These are phyloP conservation scores for Muschampia plurimacula DNA, from an alignment of 2,888 invertebrate species.

Conservation along the genomic window DNA sequence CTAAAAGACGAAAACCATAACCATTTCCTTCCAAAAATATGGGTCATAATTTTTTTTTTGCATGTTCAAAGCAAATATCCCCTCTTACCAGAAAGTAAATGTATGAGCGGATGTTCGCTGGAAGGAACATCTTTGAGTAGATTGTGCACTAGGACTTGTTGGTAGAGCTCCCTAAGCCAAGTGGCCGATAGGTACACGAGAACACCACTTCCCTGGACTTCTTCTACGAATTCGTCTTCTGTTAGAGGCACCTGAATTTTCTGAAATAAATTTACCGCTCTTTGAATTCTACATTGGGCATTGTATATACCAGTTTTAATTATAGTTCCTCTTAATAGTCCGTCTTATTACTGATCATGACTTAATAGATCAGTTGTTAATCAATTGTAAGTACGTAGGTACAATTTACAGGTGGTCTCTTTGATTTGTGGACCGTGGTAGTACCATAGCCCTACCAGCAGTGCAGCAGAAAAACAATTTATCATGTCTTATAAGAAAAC, in stretches of 20 bases:
- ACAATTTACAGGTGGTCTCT: too few species aligned
- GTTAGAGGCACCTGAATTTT: slow-evolving; percentile 86
- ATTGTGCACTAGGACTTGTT: slow-evolving; percentile 91
- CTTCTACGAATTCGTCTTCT: slow-evolving; percentile 96
- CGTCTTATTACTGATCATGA: too few species aligned
- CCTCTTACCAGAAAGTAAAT: slow-evolving; percentile 90
- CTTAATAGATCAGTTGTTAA: too few species aligned
- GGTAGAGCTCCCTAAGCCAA: slow-evolving; percentile 97
- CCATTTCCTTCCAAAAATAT: neutral
- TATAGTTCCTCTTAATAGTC: too few species aligned
- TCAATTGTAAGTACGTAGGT: too few species aligned
- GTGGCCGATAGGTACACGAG: slow-evolving; percentile 96
- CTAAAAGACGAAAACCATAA: too few species aligned
- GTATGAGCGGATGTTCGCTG: slow-evolving; percentile 89
- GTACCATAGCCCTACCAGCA: too few species aligned
- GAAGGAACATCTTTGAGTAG: slow-evolving; percentile 90
- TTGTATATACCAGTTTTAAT: neutral
- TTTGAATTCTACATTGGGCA: neutral
- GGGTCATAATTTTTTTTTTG: too few species aligned
- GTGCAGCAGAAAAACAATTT: too few species aligned
- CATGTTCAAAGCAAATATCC: neutral
- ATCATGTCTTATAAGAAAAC: too few species aligned
- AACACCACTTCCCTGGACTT: slow-evolving; percentile 96
- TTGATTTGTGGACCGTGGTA: too few species aligned
- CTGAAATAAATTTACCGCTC: slow-evolving; percentile 46